Evolutionary conservation across 2,113 vertebrate genomes (phyloP), one percentile per base, ranked within the genome.

Genomic region (Artemisiospiza belli): DNA sequence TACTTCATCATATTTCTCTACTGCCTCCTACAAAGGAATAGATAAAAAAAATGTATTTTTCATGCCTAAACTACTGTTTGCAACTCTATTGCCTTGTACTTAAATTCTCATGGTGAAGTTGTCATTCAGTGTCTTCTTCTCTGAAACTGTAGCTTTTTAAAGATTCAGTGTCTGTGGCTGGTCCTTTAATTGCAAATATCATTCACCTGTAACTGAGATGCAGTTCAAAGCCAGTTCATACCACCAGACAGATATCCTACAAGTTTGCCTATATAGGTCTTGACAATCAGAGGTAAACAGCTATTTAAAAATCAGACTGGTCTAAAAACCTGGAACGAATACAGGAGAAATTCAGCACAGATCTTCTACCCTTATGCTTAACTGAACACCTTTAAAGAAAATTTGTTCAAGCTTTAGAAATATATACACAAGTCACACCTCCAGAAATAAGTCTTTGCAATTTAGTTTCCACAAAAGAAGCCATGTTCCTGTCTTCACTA

Each of bases 1-100:
- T 86, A 99, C 99, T 97, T 99, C 99, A 31, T 99, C 98, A 4
- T 99, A 99, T 92, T 99, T 99, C 67, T 98, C 98, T 79, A 99
- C 99, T 64, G 99, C 99, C 33, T 98, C 98, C 99, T 99, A 91
- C 23, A 96, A 96, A 92, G 9, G 31, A 87, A 87, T 2, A 75
- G 28, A 72, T 24, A 49, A 73, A 89, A 39, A 41, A 52, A 52
- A 49, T 7, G 0, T 23, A 6, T 8, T 64, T 84, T 47, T 72
- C 28, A 55, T 35, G 5, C 22, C 78, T 35, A 49, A 58, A 33
- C 37, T 43, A 46, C 27, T 41, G 15, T 17, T 31, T 52, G 8
- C 25, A 77, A 33, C 12, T 76, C 30, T 64, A 11, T 25, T 12
- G 18, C 11, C 31, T 27, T 43, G 12, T 68, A 77, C n/a, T 67